phyloP scores from a whole-genome alignment of 1,140 invertebrate species.

The Apis mellifera region Amel_HAv3.1 CM009932.2:10893001-10893500 shows the following conservation, averaged over 20 bases:
- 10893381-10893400: constrained; percentile 68
- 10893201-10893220: constrained; percentile 79
- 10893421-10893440: constrained; percentile 72
- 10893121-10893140: not conserved
- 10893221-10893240: constrained; percentile 80
- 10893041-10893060: not conserved
- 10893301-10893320: constrained; percentile 69
- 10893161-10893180: constrained; percentile 75
- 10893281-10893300: constrained; percentile 69
- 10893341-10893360: constrained; percentile 66
- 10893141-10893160: constrained; percentile 64
- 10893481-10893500: no score
- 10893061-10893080: not conserved
- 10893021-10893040: constrained; percentile 27
- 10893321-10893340: constrained; percentile 64
- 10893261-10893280: constrained; percentile 79
- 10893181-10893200: constrained; percentile 81
- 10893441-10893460: constrained; percentile 67
- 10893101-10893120: not conserved
- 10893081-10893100: not conserved
- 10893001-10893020: constrained; percentile 41
- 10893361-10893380: constrained; percentile 55
- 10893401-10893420: constrained; percentile 71
- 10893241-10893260: constrained; percentile 80
- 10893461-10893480: constrained; percentile 60